These are phyloP conservation scores for Artibeus jamaicensis DNA, from an alignment of 2,797 vertebrate species.

Conservation along the genomic window DNA sequence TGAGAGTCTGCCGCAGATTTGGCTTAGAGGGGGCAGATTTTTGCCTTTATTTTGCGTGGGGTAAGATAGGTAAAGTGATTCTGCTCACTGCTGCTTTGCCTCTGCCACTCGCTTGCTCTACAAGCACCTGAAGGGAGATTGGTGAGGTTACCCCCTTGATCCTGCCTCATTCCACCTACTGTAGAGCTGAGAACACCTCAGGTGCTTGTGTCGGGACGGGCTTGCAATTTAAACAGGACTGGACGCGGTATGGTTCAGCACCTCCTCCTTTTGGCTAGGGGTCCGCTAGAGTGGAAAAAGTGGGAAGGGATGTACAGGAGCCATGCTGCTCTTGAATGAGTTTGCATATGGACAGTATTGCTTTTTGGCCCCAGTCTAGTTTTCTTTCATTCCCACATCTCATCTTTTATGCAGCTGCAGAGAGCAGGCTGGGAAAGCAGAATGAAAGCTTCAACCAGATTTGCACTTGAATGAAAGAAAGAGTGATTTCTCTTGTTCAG, in stretches of 20 bases:
- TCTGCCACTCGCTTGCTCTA: background rate
- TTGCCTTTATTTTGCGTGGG: conserved; percentile 8
- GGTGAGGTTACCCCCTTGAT: background rate
- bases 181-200: background rate
- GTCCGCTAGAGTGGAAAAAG: conserved; percentile 40
- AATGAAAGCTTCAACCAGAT: conserved; percentile 54
- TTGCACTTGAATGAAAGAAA: conserved; percentile 64
- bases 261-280: background rate
- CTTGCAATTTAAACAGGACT: background rate
- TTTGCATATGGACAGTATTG: conserved; percentile 63
- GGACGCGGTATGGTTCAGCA: background rate
- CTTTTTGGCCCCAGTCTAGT: conserved; percentile 57
- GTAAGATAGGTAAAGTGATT: background rate
- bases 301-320: background rate
- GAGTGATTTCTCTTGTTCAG: conserved; percentile 54
- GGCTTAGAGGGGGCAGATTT: background rate
- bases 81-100: background rate
- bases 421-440: conserved; percentile 47
- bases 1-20: conserved; percentile 23
- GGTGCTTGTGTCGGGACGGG: background rate
- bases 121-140: background rate
- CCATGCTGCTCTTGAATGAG: conserved; percentile 17
- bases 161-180: background rate
- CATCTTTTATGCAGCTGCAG: conserved; percentile 66
- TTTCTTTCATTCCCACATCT: conserved; percentile 70